phyloP scores from a whole-genome alignment of 1,140 invertebrate species.

The Ostrea edulis region DNA sequence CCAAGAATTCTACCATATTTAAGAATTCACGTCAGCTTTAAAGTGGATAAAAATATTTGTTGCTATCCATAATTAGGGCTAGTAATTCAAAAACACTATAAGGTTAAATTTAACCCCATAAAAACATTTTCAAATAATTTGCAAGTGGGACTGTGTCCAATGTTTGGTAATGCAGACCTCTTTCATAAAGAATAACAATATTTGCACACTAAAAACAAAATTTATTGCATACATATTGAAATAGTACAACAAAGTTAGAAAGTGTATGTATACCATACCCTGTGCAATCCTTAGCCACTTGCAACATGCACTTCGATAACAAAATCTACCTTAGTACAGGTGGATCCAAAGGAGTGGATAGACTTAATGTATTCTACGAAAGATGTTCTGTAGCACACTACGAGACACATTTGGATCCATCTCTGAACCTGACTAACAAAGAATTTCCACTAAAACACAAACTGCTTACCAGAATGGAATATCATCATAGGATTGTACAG shows the following conservation, averaged over 20 bases:
- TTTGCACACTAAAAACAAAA: constrained; percentile 34
- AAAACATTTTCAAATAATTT: too few relatives aligned
- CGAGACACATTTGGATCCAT: not conserved
- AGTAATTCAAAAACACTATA: too few relatives aligned
- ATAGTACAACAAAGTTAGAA: constrained; percentile 22
- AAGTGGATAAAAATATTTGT: too few relatives aligned
- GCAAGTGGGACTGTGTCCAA: too few relatives aligned
- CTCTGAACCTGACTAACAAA: not conserved
- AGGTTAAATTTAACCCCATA: too few relatives aligned
- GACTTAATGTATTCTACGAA: not conserved
- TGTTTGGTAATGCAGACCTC: not conserved
- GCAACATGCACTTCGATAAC: not conserved
- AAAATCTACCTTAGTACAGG: not conserved
- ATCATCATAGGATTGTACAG: not conserved
- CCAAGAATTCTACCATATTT: too few relatives aligned
- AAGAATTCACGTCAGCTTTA: too few relatives aligned
- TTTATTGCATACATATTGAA: constrained; percentile 36
- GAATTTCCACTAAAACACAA: not conserved
- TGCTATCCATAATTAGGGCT: too few relatives aligned
- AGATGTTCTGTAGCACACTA: too few relatives aligned
- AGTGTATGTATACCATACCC: not conserved
- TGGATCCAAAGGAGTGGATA: not conserved
- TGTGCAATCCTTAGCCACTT: constrained; percentile 20
- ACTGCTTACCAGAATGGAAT: not conserved
- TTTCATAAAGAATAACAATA: not conserved